These are phyloP conservation scores for Myiotriccus ornatus DNA, from an alignment of 2,797 vertebrate genomes.

Conservation along the genomic window DNA sequence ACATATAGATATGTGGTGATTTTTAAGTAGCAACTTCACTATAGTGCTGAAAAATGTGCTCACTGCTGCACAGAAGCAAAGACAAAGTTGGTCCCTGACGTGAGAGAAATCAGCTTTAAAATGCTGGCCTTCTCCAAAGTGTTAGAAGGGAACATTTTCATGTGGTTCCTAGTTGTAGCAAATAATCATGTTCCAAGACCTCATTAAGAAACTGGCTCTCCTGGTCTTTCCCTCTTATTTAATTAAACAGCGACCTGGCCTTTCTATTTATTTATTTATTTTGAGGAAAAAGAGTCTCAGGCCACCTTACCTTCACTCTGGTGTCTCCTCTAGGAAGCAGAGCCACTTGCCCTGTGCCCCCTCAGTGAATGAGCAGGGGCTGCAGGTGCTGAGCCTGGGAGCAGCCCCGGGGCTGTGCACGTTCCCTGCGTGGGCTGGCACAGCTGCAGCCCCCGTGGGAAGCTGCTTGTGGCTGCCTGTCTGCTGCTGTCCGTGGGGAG, in stretches of 20 bases:
- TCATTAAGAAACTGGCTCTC: constrained; percentile 25
- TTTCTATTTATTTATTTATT: not conserved
- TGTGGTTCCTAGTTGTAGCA: not conserved
- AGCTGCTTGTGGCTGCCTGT: not conserved
- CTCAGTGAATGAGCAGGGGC: not conserved
- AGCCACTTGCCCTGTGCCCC: not conserved
- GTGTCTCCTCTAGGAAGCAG: not conserved
- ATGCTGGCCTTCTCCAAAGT: not conserved
- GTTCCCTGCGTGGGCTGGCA: not conserved
- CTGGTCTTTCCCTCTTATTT: not conserved
- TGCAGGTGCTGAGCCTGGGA: not conserved
- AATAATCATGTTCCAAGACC: not conserved
- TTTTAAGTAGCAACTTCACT: not conserved
- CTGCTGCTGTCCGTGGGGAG: not conserved
- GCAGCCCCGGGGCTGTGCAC: fast-evolving
- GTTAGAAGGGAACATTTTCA: not conserved
- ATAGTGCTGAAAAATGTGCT: not conserved
- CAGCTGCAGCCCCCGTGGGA: not conserved
- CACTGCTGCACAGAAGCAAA: not conserved
- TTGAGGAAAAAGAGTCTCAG: not conserved
- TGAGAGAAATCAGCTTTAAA: not conserved
- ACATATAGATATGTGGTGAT: not conserved
- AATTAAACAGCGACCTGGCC: not conserved
- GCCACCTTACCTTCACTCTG: not conserved
- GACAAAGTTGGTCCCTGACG: not conserved